Base-by-base conservation (phyloP, 2,888 invertebrate genomes). In the Rhimphoctona megacephalus region DNA sequence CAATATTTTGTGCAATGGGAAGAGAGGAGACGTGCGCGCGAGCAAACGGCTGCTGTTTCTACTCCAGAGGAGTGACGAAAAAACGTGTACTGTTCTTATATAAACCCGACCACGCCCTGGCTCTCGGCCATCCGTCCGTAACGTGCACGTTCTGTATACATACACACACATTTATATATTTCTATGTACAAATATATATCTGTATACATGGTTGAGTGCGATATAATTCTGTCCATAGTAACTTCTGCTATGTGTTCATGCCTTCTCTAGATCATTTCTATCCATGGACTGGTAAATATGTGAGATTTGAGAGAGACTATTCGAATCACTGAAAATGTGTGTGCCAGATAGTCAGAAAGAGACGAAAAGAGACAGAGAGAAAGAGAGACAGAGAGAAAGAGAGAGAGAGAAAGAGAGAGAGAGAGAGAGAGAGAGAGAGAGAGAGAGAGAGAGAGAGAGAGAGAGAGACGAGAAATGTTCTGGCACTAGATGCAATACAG, bases 61-160 rank as follows among this genome's bases (percentile, higher is more conserved):
- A 30, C 67, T 70, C 64, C 46, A 81, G 86, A 87, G 70, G 89
- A 89, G 91, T 93, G 92, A 92, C 92, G 93, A 93, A 94, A 93
- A 93, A 94, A 93, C 89, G 88, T 85, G 88, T 91, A 89, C 89
- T 90, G 91, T 87, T 80, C 93, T 94, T 94, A 94, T 92, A 93
- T 94, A 94, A 94, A 94, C 88, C 85, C 91, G 91, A 92, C 94
- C 94, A 94, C 94, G 93, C 94, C 94, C 92, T 93, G 91, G 85
- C 87, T 88, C 86, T 88, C 89, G 88, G 90, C 90, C 87, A 83
- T 87, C 88, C 84, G 85, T 88, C 85, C 81, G 88, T 88, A 85
- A 85, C 85, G 76, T 76, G 81, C 81, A 72, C 81, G 72, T 74
- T 81, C 70, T 76, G 54, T 70, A 25, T 80, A 54, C 57, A 30